Percentiles rank a stretch among this genome's conserved stretches.
These are phyloP conservation scores for Xylophagus ater DNA, from an alignment of 2,888 invertebrate genomes.

Conservation along the genomic window DNA sequence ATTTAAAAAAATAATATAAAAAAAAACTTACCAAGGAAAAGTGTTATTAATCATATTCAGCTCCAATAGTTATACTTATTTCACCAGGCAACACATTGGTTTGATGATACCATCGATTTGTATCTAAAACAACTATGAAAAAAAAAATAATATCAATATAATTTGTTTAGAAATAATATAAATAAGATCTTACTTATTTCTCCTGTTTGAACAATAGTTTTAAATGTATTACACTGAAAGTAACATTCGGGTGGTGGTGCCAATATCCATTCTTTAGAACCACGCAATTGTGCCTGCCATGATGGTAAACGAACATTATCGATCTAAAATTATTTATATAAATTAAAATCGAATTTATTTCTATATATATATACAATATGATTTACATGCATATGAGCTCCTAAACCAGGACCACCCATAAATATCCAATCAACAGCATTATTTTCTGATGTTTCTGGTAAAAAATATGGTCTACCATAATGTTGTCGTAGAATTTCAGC, in stretches of 20 bases:
- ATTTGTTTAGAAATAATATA: too few relatives aligned
- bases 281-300: constrained; percentile 93
- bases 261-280: constrained; percentile 78
- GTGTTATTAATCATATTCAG: constrained; percentile 72
- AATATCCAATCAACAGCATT: constrained; percentile 93
- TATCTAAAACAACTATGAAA: constrained; percentile 76
- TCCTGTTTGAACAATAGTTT: constrained; percentile 64
- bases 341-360: neutral
- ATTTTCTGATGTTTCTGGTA: constrained; percentile 75
- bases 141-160: too few relatives aligned
- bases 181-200: constrained; percentile 80
- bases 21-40: neutral
- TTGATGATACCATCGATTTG: constrained; percentile 93
- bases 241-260: constrained; percentile 90
- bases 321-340: constrained; percentile 50
- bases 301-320: constrained; percentile 89
- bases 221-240: constrained; percentile 49
- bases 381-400: constrained; percentile 90
- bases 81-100: constrained; percentile 77
- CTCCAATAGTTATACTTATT: constrained; percentile 91
- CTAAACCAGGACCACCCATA: constrained; percentile 90
- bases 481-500: constrained; percentile 65
- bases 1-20: too few relatives aligned
- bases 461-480: constrained; percentile 77
- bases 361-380: neutral